Percentiles rank a stretch among this genome's conserved stretches.
phyloP scores from a whole-genome alignment of 2,888 invertebrate species.

The Cheilosia pagana region DNA sequence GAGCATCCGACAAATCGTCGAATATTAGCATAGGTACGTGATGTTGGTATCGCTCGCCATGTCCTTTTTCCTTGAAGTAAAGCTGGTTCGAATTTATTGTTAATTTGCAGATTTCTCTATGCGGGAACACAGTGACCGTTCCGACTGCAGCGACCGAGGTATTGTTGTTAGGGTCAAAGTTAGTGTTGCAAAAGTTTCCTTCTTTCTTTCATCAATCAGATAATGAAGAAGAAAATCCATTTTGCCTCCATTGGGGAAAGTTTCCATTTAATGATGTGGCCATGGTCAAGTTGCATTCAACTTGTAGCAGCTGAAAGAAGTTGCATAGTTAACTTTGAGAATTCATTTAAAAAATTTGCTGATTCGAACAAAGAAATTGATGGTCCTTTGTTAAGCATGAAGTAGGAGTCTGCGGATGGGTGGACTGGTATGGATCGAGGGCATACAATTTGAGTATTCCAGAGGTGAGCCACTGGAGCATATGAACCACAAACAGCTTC shows the following conservation, averaged over 20 bases:
- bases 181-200: constrained; percentile 44
- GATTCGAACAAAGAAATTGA: no score
- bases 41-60: background rate
- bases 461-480: no score
- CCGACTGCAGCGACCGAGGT: background rate
- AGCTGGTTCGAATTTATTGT: constrained; percentile 3
- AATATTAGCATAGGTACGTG: background rate
- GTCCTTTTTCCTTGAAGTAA: constrained; percentile 4
- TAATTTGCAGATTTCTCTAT: constrained; percentile 10
- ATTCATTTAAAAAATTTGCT: no score
- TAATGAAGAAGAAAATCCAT: constrained; percentile 55
- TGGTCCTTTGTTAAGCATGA: no score
- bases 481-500: no score
- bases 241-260: constrained; percentile 29
- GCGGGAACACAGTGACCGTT: constrained; percentile 6
- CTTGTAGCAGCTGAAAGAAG: no score
- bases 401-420: no score
- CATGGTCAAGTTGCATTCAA: background rate
- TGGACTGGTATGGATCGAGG: no score
- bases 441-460: no score
- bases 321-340: no score
- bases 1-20: constrained; percentile 17
- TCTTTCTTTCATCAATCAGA: constrained; percentile 40
- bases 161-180: constrained; percentile 30
- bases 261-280: constrained; percentile 31